A percentile compares a stretch with the other conserved stretches of the same genome.
phyloP scores from a whole-genome alignment of 2,113 vertebrate species.

The Hippoglossus stenolepis region DNA sequence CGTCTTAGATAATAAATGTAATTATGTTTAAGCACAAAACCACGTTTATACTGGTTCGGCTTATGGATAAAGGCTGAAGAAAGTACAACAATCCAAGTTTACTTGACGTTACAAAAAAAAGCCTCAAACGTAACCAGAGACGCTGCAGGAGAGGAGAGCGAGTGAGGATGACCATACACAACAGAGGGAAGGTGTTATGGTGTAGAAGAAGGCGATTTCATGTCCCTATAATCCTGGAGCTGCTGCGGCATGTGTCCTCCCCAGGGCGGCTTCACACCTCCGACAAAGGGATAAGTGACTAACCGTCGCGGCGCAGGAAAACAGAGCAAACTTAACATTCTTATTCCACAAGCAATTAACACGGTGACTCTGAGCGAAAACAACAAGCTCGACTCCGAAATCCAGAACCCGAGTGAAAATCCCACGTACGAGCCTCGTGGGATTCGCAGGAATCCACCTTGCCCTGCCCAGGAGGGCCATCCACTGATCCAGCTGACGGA shows the following conservation, averaged over 20 bases:
- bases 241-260: slow-evolving; percentile 50
- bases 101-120: slow-evolving; percentile 30
- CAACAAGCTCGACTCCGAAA: slow-evolving; percentile 50
- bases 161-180: slow-evolving; percentile 15
- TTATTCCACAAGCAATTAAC: slow-evolving; percentile 71
- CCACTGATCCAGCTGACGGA: slow-evolving; percentile 28
- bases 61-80: neutral
- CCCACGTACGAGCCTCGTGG: slow-evolving; percentile 34
- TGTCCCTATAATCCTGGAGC: slow-evolving; percentile 66
- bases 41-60: neutral
- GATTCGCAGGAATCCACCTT: slow-evolving; percentile 40
- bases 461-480: slow-evolving; percentile 55
- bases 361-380: slow-evolving; percentile 59
- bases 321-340: slow-evolving; percentile 43
- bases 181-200: slow-evolving; percentile 24
- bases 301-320: slow-evolving; percentile 30
- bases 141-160: slow-evolving; percentile 29
- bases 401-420: slow-evolving; percentile 24
- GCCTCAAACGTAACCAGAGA: neutral
- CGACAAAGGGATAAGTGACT: slow-evolving; percentile 57
- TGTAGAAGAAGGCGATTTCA: slow-evolving; percentile 67
- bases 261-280: slow-evolving; percentile 66
- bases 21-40: neutral
- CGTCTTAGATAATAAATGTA: neutral
- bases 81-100: neutral